Evolutionary conservation across 2,113 vertebrate species (phyloP), one percentile per base, ranked within the genome.

Genomic region (Ptychochromis oligacanthus): DNA sequence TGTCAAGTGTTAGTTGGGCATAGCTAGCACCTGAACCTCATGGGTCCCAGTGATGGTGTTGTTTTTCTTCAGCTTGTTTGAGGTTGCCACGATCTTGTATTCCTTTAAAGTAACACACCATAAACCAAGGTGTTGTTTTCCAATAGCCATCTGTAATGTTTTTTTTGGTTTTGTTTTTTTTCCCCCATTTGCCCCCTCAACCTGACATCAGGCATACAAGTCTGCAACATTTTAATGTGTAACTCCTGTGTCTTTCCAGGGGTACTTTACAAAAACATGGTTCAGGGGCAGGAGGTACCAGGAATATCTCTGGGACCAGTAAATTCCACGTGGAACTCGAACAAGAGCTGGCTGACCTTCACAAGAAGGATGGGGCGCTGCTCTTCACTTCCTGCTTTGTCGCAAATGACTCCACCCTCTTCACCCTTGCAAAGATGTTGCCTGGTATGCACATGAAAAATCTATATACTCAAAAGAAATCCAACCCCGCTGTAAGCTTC

Each of bases 361-460:
- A 99, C 12, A 96, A 96, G 40, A 99, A 99, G 83, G 98, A 99
- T 5, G 98, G 97, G 0, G 98, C 98, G 0, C 93, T 99, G 59
- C 84, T 99, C 40, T 99, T 99, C 86, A 98, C 97, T 1, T 99
- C 98, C 1, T 99, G 98, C 88, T 99, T 99, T 62, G 98, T 99
- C 31, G 98, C 98, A 46, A 99, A 99, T 18, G 98, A 99, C 92
- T 99, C 98, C 0, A 98, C 98, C n/a, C 97, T 99, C 76, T 99
- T 99, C 93, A 99, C 98, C 10, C 93, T 99, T 78, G 97, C 98
- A 61, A 98, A 96, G 92, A 98, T 99, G 97, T 89, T 99, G 56
- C 97, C 98, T 24, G 97, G 98, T 99, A 88, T n/a, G 20, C 9
- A 56, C 46, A 72, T 22, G 24, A 13, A 12, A n/a, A 40, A 4